phyloP scores from a whole-genome alignment of 2,113 vertebrate genomes.

The Gymnorhina tibicen region DNA sequence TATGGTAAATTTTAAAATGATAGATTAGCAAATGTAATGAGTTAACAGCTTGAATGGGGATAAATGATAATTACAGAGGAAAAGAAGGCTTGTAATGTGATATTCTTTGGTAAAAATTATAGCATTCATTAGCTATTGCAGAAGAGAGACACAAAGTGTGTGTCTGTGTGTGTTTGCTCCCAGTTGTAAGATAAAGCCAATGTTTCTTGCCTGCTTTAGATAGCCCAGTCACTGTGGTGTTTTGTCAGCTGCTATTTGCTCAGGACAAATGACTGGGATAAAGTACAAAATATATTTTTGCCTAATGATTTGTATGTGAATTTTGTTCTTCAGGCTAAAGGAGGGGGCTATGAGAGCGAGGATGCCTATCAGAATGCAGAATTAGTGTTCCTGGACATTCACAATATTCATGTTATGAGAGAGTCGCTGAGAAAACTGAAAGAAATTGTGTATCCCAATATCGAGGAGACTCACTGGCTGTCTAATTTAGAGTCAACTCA shows the following conservation, averaged over 20 bases:
- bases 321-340: slow-evolving; percentile 84
- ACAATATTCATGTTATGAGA: slow-evolving; percentile 98
- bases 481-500: slow-evolving; percentile 97
- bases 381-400: slow-evolving; percentile 94
- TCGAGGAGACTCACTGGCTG: slow-evolving; percentile 94
- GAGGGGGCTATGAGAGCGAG: slow-evolving; percentile 95
- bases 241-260: not conserved
- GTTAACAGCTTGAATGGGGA: slow-evolving; percentile 9
- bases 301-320: not conserved
- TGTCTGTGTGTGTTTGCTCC: not conserved
- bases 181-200: not conserved
- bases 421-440: slow-evolving; percentile 94
- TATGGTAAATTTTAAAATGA: slow-evolving; percentile 23
- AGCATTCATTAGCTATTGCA: not conserved
- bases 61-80: slow-evolving; percentile 44
- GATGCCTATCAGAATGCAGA: slow-evolving; percentile 98
- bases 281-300: not conserved
- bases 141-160: not conserved
- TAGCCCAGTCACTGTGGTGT: not conserved
- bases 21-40: not conserved
- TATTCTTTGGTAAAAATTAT: slow-evolving; percentile 14
- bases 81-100: not conserved
- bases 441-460: slow-evolving; percentile 94
- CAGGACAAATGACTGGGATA: not conserved
- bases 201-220: not conserved